Base-by-base conservation (phyloP, 2,888 invertebrate genomes). In the Drosophila kanekoi region DNA sequence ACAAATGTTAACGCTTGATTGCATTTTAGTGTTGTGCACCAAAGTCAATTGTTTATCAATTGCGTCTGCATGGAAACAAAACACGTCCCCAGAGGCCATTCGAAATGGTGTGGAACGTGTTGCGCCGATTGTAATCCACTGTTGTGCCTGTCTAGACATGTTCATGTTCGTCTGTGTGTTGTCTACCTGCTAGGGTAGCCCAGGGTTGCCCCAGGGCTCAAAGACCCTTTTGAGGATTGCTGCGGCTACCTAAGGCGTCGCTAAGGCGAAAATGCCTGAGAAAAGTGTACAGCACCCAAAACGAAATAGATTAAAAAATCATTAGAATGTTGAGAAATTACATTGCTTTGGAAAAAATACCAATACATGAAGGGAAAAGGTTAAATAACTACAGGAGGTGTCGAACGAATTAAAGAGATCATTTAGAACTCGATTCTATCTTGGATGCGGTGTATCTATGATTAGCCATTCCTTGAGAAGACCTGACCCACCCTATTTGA, bases 11-110 rank as follows among this genome's bases (percentile, higher is more conserved):
- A 77, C 79, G 87, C 69, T 73, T 84, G 81, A 81, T 84, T 87
- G 87, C 86, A 72, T 63, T 85, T 79, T 53, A 23, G 51, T 79
- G 72, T 48, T 79, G 81, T 64, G 68, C 74, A 62, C 37, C 56
- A 62, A 69, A 87, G 79, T 83, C 81, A 83, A 83, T 83, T 83
- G 82, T 83, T 84, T 83, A 82, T 75, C 81, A 84, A 82, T 87
- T 81, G 72, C 28, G 60, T 59, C 53, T 38, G 73, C 67, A 61
- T 73, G 59, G 74, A 53, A 73, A 68, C 64, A 52, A 28, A 53
- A n/a, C 41, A 28, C 44, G 45, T 41, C 54, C 57, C 54, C 20
- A 18, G 33, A 47, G 76, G 53, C 16, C 37, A 47, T 49, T 40
- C 40, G 43, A 38, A 51, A 54, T 57, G 33, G 20, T 71, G 72